A percentile compares a stretch with the other conserved stretches of the same genome.
Conservation (phyloP, 1,140 invertebrate genomes). For the Heliconius hermathena region DNA sequence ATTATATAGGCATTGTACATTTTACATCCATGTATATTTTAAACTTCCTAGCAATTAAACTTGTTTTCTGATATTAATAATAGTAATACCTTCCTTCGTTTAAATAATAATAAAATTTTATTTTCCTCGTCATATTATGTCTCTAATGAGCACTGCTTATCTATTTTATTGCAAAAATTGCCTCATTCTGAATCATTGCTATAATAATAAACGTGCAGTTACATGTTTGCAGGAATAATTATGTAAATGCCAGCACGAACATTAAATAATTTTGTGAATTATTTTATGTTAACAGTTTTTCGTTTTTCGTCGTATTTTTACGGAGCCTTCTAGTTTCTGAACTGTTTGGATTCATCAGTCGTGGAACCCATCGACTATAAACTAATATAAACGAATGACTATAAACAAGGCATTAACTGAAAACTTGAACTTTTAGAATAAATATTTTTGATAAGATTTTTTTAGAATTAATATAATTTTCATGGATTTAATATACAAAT, state of each 20-base stretch:
- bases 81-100: neutral
- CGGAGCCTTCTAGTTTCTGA: too few species aligned
- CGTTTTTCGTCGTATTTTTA: too few species aligned
- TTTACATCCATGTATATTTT: neutral
- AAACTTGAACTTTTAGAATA: conserved; percentile 21
- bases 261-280: neutral
- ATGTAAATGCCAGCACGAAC: conserved; percentile 18
- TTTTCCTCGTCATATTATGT: neutral
- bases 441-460: too few species aligned
- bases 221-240: neutral
- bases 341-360: neutral
- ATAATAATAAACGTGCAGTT: neutral
- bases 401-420: conserved; percentile 40
- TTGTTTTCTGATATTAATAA: neutral
- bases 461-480: too few species aligned
- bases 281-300: neutral
- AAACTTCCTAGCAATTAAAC: neutral
- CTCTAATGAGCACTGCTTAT: neutral
- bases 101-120: neutral
- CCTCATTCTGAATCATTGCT: conserved; percentile 12
- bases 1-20: neutral
- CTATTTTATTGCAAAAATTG: conserved; percentile 14
- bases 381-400: too few species aligned
- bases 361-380: conserved; percentile 14
- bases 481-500: too few species aligned